phyloP scores from a whole-genome alignment of 2,888 invertebrate species.

The Dorcus parallelipipedus region DNA sequence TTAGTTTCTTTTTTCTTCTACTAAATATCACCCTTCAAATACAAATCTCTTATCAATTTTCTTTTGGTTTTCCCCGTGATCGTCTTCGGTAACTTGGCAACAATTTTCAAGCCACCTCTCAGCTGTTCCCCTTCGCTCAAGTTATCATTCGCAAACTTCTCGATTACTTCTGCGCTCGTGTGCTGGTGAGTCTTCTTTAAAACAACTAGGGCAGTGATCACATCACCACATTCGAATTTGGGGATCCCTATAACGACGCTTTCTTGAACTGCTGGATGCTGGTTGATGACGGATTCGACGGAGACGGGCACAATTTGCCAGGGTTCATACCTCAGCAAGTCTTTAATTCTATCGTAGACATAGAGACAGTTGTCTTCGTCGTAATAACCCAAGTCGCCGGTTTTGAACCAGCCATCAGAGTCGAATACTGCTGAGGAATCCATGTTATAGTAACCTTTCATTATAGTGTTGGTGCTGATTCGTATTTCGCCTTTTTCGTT shows the following conservation, averaged over 20 bases:
- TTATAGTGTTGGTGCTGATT: slow-evolving; percentile 35
- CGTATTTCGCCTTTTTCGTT: slow-evolving; percentile 51
- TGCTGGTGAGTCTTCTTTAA: slow-evolving; percentile 7
- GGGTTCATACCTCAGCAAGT: slow-evolving; percentile 35
- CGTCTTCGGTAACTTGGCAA: slow-evolving; percentile 23
- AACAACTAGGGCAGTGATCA: slow-evolving; percentile 21
- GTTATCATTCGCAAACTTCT: slow-evolving; percentile 17
- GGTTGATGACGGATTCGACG: slow-evolving; percentile 30
- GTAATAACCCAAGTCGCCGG: slow-evolving; percentile 37
- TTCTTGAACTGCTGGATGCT: slow-evolving; percentile 32
- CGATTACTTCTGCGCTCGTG: slow-evolving; percentile 17
- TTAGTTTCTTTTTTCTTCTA: too few species aligned
- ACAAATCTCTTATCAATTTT: slow-evolving; percentile 15
- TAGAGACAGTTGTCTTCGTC: slow-evolving; percentile 35
- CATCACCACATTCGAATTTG: slow-evolving; percentile 20
- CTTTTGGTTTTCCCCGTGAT: slow-evolving; percentile 23
- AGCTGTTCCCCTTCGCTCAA: slow-evolving; percentile 25
- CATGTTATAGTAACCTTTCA: slow-evolving; percentile 24
- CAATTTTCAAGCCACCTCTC: slow-evolving; percentile 24
- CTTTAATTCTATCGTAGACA: slow-evolving; percentile 34
- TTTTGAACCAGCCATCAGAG: slow-evolving; percentile 33
- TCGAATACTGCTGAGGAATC: slow-evolving; percentile 23
- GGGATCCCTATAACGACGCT: slow-evolving; percentile 35
- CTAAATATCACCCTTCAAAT: not conserved
- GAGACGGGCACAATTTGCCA: slow-evolving; percentile 37